Evolutionary conservation across 2,888 invertebrate genomes (phyloP).

Genomic region (Cheilosia vernalis): DNA sequence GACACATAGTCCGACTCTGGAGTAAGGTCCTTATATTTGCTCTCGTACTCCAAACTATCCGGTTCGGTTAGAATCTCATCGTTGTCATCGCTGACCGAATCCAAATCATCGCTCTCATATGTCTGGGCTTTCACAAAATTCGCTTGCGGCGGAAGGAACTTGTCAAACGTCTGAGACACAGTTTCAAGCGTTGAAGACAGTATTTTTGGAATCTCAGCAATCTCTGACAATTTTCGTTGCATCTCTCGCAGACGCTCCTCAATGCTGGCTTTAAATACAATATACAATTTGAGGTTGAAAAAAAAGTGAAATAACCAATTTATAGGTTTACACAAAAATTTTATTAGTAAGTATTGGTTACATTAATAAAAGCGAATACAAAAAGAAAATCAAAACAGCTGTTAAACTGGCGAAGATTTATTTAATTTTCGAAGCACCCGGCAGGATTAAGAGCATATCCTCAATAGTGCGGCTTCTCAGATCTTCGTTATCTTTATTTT

Average conservation of each 20-base stretch:
- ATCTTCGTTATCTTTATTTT: slow-evolving; percentile 82
- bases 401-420: slow-evolving; percentile 21
- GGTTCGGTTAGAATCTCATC: slow-evolving; percentile 60
- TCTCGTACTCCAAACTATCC: slow-evolving; percentile 60
- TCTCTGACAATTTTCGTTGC: slow-evolving; percentile 83
- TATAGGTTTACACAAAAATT: slow-evolving; percentile 23
- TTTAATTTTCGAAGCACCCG: slow-evolving; percentile 79
- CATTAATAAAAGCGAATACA: slow-evolving; percentile 59
- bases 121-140: neutral
- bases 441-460: slow-evolving; percentile 82
- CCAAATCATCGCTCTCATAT: slow-evolving; percentile 61
- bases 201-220: slow-evolving; percentile 82
- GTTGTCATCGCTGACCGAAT: slow-evolving; percentile 63
- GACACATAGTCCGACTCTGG: slow-evolving; percentile 83
- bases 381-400: slow-evolving; percentile 39
- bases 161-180: slow-evolving; percentile 82
- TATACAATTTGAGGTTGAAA: neutral
- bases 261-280: slow-evolving; percentile 77
- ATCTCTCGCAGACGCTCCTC: slow-evolving; percentile 81
- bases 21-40: slow-evolving; percentile 78
- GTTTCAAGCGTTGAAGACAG: slow-evolving; percentile 82
- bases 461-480: slow-evolving; percentile 81
- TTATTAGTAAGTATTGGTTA: slow-evolving; percentile 66
- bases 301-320: slow-evolving; percentile 1
- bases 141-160: slow-evolving; percentile 76